Base-by-base conservation (phyloP, 2,888 invertebrate genomes). In the Drosophila quasianomalipes region DNA sequence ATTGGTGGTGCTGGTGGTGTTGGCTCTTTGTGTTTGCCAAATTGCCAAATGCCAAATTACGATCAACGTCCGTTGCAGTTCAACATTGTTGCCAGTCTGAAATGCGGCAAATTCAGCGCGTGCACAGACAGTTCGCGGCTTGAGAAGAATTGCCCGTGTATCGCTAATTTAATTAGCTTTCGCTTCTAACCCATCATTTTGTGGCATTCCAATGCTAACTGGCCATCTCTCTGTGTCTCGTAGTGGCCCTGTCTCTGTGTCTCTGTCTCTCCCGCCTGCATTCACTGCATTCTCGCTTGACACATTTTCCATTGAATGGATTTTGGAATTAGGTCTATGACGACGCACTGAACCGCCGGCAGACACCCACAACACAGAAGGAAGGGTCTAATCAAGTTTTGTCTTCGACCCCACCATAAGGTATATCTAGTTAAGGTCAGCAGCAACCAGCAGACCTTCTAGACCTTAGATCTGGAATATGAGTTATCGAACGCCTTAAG, bases 281-380 rank as follows among this genome's bases (percentile, higher is more conserved):
- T 30, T 39, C 39, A 47, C 30, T 58, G 52, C 52, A 44, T 59
- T 70, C 73, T 75, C 59, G 71, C 44, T 67, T 77, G 85, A 77
- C 81, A 83, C 76, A 83, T 80, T 78, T 82, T 70, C 67, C 79
- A 71, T 68, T 75, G 52, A 78, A 68, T 44, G 71, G 54, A 62
- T 76, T 70, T 81, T 61, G 63, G 31, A 84, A 86, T 85, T 82
- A 74, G 85, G 85, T 85, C 83, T 86, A 85, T 86, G 83, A 86
- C 84, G 82, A 61, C 53, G 64, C 59, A 51, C 26, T 12, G 5
- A 41, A 44, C 35, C 28, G n/a, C 52, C 33, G 19, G 12, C 12
- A 26, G 5, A 19, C 35, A 39, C n/a, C 26, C 22, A 7, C 19
- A 19, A 19, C 35, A 35, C n/a, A 63, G 47, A 47, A 47, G 16